Conservation (phyloP, 2,113 vertebrate species). For the Hemicordylus capensis region DNA sequence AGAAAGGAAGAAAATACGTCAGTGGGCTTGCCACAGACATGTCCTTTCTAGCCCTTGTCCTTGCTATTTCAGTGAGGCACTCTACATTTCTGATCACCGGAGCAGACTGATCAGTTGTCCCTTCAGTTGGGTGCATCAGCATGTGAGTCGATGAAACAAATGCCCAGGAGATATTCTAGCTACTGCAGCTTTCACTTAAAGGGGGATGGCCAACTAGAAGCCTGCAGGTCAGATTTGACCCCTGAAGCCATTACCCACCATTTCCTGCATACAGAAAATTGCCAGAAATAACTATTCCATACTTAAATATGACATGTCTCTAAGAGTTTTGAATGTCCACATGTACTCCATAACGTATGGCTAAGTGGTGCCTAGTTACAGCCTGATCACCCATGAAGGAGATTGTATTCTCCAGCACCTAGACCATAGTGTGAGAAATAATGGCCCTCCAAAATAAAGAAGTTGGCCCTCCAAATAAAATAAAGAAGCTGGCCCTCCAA, state of each 20-base stretch:
- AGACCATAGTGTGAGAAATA: neutral
- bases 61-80: neutral
- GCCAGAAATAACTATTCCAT: neutral
- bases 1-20: constrained; percentile 40
- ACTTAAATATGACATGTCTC: neutral
- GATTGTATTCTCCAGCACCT: neutral
- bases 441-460: neutral
- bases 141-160: neutral
- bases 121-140: neutral
- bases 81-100: neutral
- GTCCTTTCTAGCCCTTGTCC: neutral
- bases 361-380: neutral
- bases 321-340: neutral
- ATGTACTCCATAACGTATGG: neutral
- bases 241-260: neutral
- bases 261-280: no score
- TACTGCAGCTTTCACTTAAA: neutral
- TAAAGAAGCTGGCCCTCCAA: no score
- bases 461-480: neutral
- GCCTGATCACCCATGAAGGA: neutral
- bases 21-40: rapidly evolving
- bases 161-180: neutral
- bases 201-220: neutral
- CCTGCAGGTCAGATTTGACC: neutral
- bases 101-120: neutral